Evolutionary conservation across 2,888 invertebrate genomes (phyloP).

Genomic region (Bedellia somnulentella): DNA sequence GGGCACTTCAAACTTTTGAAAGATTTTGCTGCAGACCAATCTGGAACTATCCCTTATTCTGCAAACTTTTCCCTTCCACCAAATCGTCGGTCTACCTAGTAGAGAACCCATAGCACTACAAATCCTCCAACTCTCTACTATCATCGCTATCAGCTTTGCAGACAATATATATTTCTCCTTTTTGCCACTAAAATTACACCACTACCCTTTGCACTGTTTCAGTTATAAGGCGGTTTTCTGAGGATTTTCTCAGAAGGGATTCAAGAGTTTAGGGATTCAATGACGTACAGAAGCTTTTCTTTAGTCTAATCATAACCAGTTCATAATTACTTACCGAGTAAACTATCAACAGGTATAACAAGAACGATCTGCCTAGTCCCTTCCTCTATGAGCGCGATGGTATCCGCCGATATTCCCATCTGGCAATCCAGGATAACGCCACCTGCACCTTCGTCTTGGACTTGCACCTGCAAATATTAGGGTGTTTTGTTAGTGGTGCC

Average conservation of each 20-base stretch:
- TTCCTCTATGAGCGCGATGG: conserved; percentile 85
- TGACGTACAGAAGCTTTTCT: too few relatives aligned
- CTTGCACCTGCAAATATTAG: conserved; percentile 66
- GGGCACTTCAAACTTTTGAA: too few relatives aligned
- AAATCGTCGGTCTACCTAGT: background rate
- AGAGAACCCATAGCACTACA: background rate
- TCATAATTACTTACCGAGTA: conserved; percentile 57
- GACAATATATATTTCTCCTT: background rate
- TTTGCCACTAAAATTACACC: too few relatives aligned
- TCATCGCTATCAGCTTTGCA: background rate
- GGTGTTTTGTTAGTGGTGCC: background rate
- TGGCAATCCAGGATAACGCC: conserved; percentile 70
- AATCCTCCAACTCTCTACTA: background rate
- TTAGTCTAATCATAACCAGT: background rate
- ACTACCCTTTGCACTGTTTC: too few relatives aligned
- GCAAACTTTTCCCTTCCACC: too few relatives aligned
- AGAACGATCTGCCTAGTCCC: conserved; percentile 80
- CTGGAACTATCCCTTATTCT: too few relatives aligned
- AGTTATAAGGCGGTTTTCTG: too few relatives aligned
- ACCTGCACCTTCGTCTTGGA: conserved; percentile 53
- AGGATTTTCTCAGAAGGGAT: too few relatives aligned
- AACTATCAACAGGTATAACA: conserved; percentile 79
- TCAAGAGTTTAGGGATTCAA: too few relatives aligned
- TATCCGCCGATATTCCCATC: conserved; percentile 85
- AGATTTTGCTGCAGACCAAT: too few relatives aligned